Conservation (phyloP, 1,140 invertebrate species). For the Scaptomyza montana region DNA sequence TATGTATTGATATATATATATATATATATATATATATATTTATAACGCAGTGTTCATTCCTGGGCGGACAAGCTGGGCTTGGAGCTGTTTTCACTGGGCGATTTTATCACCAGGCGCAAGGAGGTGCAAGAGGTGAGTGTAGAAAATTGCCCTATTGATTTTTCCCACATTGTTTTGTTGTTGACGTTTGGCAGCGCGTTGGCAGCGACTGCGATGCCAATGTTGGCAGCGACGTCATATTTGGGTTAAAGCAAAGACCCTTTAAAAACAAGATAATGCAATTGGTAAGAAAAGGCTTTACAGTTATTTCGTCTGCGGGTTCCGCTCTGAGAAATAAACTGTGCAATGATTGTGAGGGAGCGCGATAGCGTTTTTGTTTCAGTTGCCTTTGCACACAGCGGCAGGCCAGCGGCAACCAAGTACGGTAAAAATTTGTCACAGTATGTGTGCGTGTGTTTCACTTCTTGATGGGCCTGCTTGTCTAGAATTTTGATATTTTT, state of each 20-base stretch:
- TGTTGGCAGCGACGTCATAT: conserved; percentile 37
- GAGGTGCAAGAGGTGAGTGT: conserved; percentile 87
- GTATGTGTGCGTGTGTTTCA: too few species aligned
- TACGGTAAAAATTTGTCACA: too few species aligned
- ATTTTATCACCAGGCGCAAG: conserved; percentile 89
- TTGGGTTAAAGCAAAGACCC: conserved; percentile 54
- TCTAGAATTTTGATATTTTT: too few species aligned
- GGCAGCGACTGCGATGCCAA: background rate
- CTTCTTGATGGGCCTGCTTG: too few species aligned
- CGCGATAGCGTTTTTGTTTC: too few species aligned
- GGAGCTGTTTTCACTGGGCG: conserved; percentile 89
- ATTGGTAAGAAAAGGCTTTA: too few species aligned
- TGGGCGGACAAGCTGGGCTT: conserved; percentile 90
- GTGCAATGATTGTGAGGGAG: too few species aligned
- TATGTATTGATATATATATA: background rate
- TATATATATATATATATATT: background rate
- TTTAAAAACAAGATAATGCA: too few species aligned
- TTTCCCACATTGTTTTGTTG: conserved; percentile 61
- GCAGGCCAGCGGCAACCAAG: too few species aligned
- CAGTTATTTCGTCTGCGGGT: too few species aligned
- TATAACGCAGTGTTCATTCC: conserved; percentile 86
- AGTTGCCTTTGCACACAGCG: too few species aligned
- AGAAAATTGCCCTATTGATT: conserved; percentile 61
- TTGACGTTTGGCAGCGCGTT: conserved; percentile 46
- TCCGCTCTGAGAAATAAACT: too few species aligned